phyloP scores from a whole-genome alignment of 2,113 vertebrate species.

The Pitta sordida region DNA sequence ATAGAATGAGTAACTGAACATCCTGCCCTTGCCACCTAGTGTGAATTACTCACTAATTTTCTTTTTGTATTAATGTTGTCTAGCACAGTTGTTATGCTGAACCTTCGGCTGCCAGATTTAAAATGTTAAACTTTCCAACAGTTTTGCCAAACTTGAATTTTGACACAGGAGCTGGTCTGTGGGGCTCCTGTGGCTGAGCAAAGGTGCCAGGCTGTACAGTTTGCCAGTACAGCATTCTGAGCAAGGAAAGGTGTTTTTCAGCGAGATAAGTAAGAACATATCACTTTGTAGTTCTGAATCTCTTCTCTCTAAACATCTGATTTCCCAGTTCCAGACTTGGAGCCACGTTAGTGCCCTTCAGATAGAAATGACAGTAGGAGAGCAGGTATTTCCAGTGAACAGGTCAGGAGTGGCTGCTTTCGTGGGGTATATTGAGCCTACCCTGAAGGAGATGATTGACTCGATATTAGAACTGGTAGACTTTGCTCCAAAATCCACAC shows the following conservation, averaged over 20 bases:
- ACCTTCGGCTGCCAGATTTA: background rate
- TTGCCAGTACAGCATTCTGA: slow-evolving; percentile 3
- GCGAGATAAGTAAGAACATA: background rate
- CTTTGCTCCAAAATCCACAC: background rate
- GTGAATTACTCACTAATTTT: slow-evolving; percentile 20
- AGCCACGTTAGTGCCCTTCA: slow-evolving; percentile 3
- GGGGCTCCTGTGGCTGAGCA: background rate
- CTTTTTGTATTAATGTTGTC: background rate
- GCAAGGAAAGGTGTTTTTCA: slow-evolving; percentile 8
- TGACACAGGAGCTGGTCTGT: background rate
- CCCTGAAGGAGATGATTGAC: background rate
- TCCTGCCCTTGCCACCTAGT: slow-evolving; percentile 38
- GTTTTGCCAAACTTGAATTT: slow-evolving; percentile 47
- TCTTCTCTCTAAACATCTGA: background rate
- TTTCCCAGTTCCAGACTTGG: slow-evolving; percentile 11
- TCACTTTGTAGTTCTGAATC: background rate
- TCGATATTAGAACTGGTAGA: background rate
- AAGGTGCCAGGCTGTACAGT: background rate
- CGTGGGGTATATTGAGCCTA: background rate
- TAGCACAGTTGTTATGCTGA: background rate
- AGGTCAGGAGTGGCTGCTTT: slow-evolving; percentile 22
- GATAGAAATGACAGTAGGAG: background rate
- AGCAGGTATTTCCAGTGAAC: background rate
- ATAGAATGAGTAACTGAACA: slow-evolving; percentile 27
- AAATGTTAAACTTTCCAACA: slow-evolving; percentile 18